These are phyloP conservation scores for Labrus mixtus DNA, from an alignment of 2,113 vertebrate genomes.

Conservation along the genomic window DNA sequence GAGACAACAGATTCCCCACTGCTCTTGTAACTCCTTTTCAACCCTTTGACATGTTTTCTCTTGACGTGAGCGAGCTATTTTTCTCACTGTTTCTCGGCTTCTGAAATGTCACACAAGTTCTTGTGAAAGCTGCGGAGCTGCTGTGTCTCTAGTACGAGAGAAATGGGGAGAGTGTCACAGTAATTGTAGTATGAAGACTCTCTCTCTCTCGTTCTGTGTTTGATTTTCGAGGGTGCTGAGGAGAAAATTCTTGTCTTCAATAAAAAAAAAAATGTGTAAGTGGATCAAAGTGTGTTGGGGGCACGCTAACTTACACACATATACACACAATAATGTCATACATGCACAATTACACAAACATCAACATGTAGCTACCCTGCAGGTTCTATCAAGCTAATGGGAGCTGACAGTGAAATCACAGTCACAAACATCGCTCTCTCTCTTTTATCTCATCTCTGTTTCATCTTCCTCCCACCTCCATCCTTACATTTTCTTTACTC, in stretches of 20 bases:
- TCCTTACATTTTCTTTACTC: slow-evolving; percentile 9
- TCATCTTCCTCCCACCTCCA: slow-evolving; percentile 26
- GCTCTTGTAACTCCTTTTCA: slow-evolving; percentile 46
- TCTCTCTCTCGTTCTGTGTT: slow-evolving; percentile 3
- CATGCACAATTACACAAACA: slow-evolving; percentile 12
- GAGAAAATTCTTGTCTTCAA: slow-evolving; percentile 45
- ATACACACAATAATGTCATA: not conserved
- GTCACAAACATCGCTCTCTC: slow-evolving; percentile 19
- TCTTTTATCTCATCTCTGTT: slow-evolving; percentile 13
- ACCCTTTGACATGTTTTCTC: slow-evolving; percentile 37
- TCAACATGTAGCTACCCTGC: slow-evolving; percentile 17
- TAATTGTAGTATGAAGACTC: slow-evolving; percentile 43
- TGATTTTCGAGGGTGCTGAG: slow-evolving; percentile 22
- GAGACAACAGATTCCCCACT: slow-evolving; percentile 36
- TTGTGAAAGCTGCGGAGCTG: slow-evolving; percentile 10
- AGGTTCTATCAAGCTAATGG: slow-evolving; percentile 45
- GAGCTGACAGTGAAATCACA: slow-evolving; percentile 55
- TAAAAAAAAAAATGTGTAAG: slow-evolving; percentile 31
- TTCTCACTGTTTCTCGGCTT: slow-evolving; percentile 17
- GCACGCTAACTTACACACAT: slow-evolving; percentile 24
- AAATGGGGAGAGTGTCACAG: slow-evolving; percentile 25
- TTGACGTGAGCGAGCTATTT: slow-evolving; percentile 21
- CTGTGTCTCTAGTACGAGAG: slow-evolving; percentile 3
- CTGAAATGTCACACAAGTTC: slow-evolving; percentile 41
- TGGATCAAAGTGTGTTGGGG: slow-evolving; percentile 25